Base-by-base conservation (phyloP, 2,888 invertebrate species). In the Onthophagus sagittarius region DNA sequence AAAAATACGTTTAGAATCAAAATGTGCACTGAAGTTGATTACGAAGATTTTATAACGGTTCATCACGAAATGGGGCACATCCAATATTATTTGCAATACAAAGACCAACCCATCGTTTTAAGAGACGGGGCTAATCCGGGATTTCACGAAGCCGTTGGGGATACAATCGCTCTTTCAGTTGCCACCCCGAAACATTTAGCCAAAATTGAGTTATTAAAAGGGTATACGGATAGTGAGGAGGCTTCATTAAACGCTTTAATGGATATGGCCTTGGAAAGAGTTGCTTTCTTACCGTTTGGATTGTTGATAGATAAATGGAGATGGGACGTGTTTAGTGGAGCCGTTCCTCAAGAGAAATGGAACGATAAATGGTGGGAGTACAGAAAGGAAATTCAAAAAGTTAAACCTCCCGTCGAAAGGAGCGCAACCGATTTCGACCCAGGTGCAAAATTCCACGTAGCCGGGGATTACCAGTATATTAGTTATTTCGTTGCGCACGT, bases 1-100 rank as follows among this genome's bases (percentile, higher is more conserved):
- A 88, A 89, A 62, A 81, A 88, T 67, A 89, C 91, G 82, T 92
- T 90, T 82, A 89, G 90, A 81, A 89, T 91, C 74, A 88, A 88
- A 77, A 88, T 90, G 81, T 91, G 91, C 76, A 89, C 90, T 0
- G 83, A 85, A 0, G 84, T 90, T 6, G 88, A 87, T 0, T 86
- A 85, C 77, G 86, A 86, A 7, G 88, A 91, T 81, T 89, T 92
- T 78, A 85, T 88, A 75, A 91, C 90, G 0, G 89, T 91, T 0
- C 92, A 94, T 78, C 93, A 94, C 79, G 93, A 94, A 84, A 92
- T 91, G 81, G 90, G 90, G 0, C 91, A 91, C 76, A 88, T 91
- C 0, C 88, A 91, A 78, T 91, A 91, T 79, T 90, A 87, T 80
- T 86, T 88, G 74, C 88, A 89, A 75, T 91, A 91, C 78, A 85